These are phyloP conservation scores for Otocyon megalotis DNA, from an alignment of 2,113 vertebrate species.

Conservation along the genomic window DNA sequence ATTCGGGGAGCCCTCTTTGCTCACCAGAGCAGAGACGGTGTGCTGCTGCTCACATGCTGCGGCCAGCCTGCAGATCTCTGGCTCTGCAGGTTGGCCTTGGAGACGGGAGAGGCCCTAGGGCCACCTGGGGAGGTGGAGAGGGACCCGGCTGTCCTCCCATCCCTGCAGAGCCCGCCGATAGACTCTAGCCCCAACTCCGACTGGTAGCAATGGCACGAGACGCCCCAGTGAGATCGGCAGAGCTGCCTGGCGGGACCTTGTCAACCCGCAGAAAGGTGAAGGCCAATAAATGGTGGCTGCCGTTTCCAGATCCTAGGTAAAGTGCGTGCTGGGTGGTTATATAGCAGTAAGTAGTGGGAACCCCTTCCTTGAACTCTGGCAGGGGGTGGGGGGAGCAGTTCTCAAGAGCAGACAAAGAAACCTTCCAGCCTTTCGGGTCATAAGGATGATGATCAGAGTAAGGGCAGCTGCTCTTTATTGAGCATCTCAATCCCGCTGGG, in stretches of 20 bases:
- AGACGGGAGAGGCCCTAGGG: neutral
- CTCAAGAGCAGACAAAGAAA: neutral
- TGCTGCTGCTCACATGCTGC: rapidly evolving
- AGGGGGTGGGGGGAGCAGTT: neutral
- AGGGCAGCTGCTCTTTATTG: rapidly evolving
- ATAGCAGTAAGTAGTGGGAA: neutral
- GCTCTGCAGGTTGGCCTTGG: neutral
- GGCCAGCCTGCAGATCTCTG: rapidly evolving
- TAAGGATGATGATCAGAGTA: rapidly evolving
- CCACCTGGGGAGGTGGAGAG: rapidly evolving
- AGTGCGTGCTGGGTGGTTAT: too few relatives aligned
- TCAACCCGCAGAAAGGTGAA: neutral
- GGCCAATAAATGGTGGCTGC: rapidly evolving
- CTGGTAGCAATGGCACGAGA: neutral
- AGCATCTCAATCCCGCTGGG: too few relatives aligned
- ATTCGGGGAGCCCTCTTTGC: neutral
- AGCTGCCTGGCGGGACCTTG: neutral
- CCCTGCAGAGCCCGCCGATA: neutral
- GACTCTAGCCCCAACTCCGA: rapidly evolving
- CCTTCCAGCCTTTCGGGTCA: neutral
- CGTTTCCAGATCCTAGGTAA: neutral
- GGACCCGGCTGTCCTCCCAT: neutral
- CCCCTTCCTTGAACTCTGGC: neutral
- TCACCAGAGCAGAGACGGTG: neutral
- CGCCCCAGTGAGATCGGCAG: neutral